A percentile compares a stretch with the other conserved stretches of the same genome.
phyloP scores from a whole-genome alignment of 2,113 vertebrate species.

The Neomonachus schauinslandi region DNA sequence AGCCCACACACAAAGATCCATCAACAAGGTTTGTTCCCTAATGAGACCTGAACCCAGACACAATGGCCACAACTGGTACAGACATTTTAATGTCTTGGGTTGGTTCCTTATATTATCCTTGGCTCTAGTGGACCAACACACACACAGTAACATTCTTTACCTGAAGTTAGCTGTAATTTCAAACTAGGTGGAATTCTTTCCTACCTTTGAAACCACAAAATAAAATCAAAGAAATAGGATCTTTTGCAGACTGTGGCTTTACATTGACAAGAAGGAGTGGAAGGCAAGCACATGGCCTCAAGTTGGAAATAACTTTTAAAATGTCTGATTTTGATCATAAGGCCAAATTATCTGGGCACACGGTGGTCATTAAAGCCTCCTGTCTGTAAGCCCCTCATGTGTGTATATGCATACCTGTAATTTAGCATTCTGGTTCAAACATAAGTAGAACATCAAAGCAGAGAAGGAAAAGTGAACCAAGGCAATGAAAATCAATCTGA shows the following conservation, averaged over 20 bases:
- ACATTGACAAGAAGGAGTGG: constrained; percentile 10
- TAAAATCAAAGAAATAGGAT: constrained; percentile 81
- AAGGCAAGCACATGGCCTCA: constrained; percentile 37
- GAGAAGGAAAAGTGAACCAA: not conserved
- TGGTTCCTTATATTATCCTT: constrained; percentile 76
- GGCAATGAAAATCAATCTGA: not conserved
- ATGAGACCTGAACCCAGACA: constrained; percentile 72
- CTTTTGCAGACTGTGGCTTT: constrained; percentile 62
- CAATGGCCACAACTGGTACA: constrained; percentile 70
- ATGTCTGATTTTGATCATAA: constrained; percentile 72
- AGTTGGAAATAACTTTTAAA: constrained; percentile 64
- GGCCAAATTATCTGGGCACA: constrained; percentile 44
- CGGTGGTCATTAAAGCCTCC: not conserved
- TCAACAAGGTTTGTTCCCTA: constrained; percentile 40
- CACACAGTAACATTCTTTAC: constrained; percentile 80
- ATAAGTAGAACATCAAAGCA: constrained; percentile 19
- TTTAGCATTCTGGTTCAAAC: not conserved
- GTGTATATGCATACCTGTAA: not conserved
- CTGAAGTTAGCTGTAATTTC: constrained; percentile 80
- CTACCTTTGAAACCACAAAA: constrained; percentile 83
- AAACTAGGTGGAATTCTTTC: constrained; percentile 80
- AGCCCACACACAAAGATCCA: constrained; percentile 72
- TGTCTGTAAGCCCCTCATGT: not conserved
- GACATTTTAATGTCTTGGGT: constrained; percentile 75
- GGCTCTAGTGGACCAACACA: constrained; percentile 61